phyloP scores from a whole-genome alignment of 1,140 invertebrate genomes.

The Aphaenogaster ashmeadi region DNA sequence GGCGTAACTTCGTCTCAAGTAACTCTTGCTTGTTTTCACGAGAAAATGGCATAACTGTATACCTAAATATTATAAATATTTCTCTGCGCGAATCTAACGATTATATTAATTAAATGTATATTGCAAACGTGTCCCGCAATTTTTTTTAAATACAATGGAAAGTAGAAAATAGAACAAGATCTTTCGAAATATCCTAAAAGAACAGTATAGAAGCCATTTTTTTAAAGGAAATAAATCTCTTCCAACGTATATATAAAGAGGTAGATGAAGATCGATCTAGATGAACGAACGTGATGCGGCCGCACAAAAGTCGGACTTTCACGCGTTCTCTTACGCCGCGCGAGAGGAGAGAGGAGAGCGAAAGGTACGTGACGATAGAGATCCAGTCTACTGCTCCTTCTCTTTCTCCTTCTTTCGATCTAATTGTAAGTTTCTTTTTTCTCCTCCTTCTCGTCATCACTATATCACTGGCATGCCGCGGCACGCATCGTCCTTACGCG shows the following conservation, averaged over 20 bases:
- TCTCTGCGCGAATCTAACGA: background rate
- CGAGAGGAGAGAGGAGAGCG: background rate
- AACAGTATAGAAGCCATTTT: background rate
- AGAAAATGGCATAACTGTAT: background rate
- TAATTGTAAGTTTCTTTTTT: background rate
- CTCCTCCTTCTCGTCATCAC: background rate
- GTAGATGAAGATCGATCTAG: background rate
- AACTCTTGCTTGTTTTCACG: background rate
- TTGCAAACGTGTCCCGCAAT: background rate
- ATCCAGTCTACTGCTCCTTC: background rate
- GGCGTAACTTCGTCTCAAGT: constrained; percentile 44
- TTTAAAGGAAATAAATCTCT: background rate
- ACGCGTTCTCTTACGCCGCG: background rate
- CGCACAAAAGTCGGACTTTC: constrained; percentile 25
- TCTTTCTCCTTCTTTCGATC: background rate
- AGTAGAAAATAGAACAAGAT: background rate
- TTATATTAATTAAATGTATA: background rate
- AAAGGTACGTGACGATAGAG: background rate
- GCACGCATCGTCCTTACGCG: background rate
- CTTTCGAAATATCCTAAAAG: background rate
- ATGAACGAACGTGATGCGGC: background rate
- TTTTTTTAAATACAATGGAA: background rate
- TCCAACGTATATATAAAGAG: background rate
- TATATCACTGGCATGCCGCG: background rate
- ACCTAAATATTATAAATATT: background rate